Evolutionary conservation across 2,797 vertebrate genomes (phyloP).

Genomic region (Eutrigla gurnardus): DNA sequence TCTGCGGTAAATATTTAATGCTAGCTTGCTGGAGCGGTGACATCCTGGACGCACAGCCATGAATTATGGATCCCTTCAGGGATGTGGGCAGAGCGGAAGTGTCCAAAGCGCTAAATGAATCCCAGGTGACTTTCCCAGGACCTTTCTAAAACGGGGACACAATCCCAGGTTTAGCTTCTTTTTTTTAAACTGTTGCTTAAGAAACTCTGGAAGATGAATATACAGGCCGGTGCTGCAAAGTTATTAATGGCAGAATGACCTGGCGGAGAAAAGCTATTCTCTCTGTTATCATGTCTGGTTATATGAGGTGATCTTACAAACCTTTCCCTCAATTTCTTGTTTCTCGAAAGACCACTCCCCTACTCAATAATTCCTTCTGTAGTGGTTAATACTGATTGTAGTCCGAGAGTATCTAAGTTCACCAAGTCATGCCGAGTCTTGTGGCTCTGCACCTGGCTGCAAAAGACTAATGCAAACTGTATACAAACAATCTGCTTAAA

Average conservation of each 20-base stretch:
- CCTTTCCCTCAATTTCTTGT: background rate
- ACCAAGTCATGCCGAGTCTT: background rate
- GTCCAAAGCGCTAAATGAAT: conserved; percentile 76
- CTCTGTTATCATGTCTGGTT: conserved; percentile 3
- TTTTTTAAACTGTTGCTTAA: conserved; percentile 42
- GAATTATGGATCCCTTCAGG: conserved; percentile 84
- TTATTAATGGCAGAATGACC: conserved; percentile 10
- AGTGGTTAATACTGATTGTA: no score
- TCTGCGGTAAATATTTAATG: conserved; percentile 85
- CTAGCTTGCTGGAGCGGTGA: conserved; percentile 75
- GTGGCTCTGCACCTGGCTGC: no score
- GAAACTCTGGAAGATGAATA: conserved; percentile 40
- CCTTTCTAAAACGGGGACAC: conserved; percentile 60
- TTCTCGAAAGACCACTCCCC: background rate
- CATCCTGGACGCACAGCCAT: conserved; percentile 78
- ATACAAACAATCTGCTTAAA: no score
- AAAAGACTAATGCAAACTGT: no score
- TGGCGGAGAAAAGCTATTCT: background rate
- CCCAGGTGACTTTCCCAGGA: conserved; percentile 70
- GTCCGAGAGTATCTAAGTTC: no score
- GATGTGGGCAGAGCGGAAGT: conserved; percentile 64
- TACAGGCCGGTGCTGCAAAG: background rate
- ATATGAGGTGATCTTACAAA: background rate
- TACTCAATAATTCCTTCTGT: background rate
- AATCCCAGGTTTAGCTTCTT: conserved; percentile 46